Conservation (phyloP, 2,888 invertebrate species). For the Ichneumoninae sp. region DNA sequence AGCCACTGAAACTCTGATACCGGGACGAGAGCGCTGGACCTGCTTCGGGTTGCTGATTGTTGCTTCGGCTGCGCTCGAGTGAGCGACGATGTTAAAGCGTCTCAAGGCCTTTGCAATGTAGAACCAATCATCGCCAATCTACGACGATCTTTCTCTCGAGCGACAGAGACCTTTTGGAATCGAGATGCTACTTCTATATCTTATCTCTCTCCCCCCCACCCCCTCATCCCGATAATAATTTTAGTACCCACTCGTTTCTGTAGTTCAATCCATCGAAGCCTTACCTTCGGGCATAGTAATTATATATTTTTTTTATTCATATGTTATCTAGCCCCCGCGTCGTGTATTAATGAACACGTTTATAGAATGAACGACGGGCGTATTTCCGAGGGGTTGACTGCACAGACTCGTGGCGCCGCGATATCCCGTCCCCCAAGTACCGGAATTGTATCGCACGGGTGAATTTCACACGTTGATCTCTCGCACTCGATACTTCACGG, state of each 20-base stretch:
- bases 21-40: slow-evolving; percentile 41
- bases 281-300: neutral
- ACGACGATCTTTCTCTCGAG: slow-evolving; percentile 69
- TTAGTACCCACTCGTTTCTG: neutral
- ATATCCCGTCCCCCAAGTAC: slow-evolving; percentile 7
- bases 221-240: neutral
- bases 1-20: slow-evolving; percentile 27
- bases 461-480: slow-evolving; percentile 21
- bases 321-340: neutral
- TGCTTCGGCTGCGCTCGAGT: slow-evolving; percentile 20
- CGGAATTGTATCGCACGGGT: slow-evolving; percentile 17
- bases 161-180: slow-evolving; percentile 28
- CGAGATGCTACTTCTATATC: slow-evolving; percentile 12
- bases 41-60: slow-evolving; percentile 26
- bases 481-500: slow-evolving; percentile 14
- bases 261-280: neutral
- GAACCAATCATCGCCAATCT: slow-evolving; percentile 80
- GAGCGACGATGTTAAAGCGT: slow-evolving; percentile 58
- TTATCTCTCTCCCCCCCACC: neutral
- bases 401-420: slow-evolving; percentile 55
- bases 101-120: slow-evolving; percentile 81
- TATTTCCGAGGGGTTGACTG: slow-evolving; percentile 23
- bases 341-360: slow-evolving; percentile 9
- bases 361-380: slow-evolving; percentile 10
- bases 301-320: neutral